phyloP scores from a whole-genome alignment of 2,888 invertebrate genomes.

The Luffia ferchaultella region DNA sequence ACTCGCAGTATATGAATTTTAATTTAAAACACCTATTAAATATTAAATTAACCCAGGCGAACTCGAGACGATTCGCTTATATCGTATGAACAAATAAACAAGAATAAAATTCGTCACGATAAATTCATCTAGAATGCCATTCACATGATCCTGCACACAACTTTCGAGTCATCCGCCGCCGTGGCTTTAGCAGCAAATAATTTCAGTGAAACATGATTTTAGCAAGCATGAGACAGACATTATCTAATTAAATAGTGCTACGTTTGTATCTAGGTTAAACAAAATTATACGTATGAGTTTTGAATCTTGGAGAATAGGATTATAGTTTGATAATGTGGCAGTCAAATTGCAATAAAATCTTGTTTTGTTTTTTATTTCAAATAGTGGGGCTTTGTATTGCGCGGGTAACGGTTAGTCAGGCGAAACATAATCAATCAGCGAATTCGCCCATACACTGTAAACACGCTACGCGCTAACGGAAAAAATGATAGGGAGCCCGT shows the following conservation, averaged over 20 bases:
- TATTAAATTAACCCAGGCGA: no score
- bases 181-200: no score
- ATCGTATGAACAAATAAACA: no score
- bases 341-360: background rate
- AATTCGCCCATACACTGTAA: background rate
- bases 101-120: no score
- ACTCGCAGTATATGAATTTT: no score
- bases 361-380: background rate
- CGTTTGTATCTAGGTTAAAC: background rate
- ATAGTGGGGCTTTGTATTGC: background rate
- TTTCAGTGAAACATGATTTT: no score
- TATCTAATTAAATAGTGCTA: background rate
- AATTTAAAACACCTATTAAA: no score
- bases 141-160: no score
- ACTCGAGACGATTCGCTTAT: no score
- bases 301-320: background rate
- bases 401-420: background rate
- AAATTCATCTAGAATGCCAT: no score
- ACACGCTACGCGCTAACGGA: slow-evolving; percentile 5
- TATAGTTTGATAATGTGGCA: background rate
- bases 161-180: no score
- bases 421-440: slow-evolving; percentile 2
- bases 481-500: background rate
- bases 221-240: no score
- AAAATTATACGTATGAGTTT: background rate